Conservation (phyloP, 2,888 invertebrate species). For the Andricus curvator region DNA sequence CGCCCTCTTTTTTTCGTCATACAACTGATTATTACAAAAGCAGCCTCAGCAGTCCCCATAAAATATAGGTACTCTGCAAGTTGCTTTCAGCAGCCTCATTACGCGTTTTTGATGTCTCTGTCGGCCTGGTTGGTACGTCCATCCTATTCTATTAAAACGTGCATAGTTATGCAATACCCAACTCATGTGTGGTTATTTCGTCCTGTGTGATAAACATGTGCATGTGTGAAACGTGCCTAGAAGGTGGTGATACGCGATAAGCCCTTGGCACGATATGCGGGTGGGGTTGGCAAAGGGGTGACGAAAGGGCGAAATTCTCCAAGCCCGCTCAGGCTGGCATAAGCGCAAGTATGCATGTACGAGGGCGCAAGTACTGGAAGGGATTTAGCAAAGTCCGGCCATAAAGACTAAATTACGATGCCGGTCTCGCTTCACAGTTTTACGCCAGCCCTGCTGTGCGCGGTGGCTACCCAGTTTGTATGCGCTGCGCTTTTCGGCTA, state of each 20-base stretch:
- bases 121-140: background rate
- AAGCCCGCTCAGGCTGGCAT: slow-evolving; percentile 42
- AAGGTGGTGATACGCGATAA: slow-evolving; percentile 52
- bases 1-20: background rate
- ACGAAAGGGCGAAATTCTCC: slow-evolving; percentile 48
- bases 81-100: background rate
- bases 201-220: background rate
- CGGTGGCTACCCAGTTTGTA: slow-evolving; percentile 50
- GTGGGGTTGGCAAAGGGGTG: slow-evolving; percentile 49
- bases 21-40: background rate
- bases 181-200: background rate
- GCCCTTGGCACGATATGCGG: slow-evolving; percentile 45
- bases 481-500: slow-evolving; percentile 47
- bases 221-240: background rate
- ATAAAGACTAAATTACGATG: slow-evolving; percentile 73
- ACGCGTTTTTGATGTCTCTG: background rate
- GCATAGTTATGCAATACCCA: background rate
- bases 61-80: background rate
- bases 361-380: slow-evolving; percentile 56
- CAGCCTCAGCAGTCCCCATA: background rate
- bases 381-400: slow-evolving; percentile 70
- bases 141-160: background rate
- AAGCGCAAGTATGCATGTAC: slow-evolving; percentile 43
- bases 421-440: slow-evolving; percentile 69
- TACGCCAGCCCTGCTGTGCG: slow-evolving; percentile 58